Evolutionary conservation across 2,888 invertebrate genomes (phyloP).

Genomic region (Apamea sordens): DNA sequence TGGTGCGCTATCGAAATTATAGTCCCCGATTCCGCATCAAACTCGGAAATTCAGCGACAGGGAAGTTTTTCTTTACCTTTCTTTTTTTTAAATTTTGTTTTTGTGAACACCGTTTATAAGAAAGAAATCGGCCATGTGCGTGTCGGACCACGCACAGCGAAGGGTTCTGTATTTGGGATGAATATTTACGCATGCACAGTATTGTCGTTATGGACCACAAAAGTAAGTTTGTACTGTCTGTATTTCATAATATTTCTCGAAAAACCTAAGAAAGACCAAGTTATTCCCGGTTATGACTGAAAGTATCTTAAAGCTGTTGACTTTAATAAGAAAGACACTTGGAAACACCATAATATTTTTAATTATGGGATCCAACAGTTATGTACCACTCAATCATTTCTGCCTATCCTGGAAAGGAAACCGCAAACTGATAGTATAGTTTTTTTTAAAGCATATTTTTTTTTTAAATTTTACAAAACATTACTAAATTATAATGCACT

Average conservation of each 20-base stretch:
- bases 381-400: not conserved
- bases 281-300: not conserved
- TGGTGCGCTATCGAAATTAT: slow-evolving; percentile 73
- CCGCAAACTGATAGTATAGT: not conserved
- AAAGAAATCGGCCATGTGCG: not conserved
- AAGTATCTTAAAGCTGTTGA: not conserved
- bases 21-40: slow-evolving; percentile 69
- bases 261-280: not conserved
- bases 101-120: slow-evolving; percentile 32
- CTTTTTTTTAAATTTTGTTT: slow-evolving; percentile 36
- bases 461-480: not conserved
- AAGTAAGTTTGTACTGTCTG: not conserved
- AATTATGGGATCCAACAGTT: not conserved
- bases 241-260: not conserved
- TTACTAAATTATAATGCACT: not conserved
- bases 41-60: slow-evolving; percentile 58
- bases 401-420: not conserved
- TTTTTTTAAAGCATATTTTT: too few species aligned
- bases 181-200: not conserved
- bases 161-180: not conserved
- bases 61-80: slow-evolving; percentile 39
- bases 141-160: not conserved
- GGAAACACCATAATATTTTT: not conserved
- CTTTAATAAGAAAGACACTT: not conserved
- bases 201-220: not conserved